Evolutionary conservation across 2,113 vertebrate species (phyloP), one percentile per base, ranked within the genome.

Genomic region (Microcebus lehilahytsara): DNA sequence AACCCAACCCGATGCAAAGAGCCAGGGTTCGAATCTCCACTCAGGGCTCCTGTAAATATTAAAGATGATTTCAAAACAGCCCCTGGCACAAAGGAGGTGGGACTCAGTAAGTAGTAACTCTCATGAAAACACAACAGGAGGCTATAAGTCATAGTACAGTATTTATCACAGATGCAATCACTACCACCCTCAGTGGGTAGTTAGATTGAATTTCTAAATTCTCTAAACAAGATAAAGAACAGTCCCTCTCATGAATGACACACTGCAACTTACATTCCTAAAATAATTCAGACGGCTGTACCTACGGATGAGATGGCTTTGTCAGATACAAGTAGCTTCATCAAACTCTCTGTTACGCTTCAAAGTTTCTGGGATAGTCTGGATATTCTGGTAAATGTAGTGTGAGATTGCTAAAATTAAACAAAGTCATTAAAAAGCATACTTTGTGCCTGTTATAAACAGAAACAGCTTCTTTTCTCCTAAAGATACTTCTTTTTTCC

Each of bases 401-500:
- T 7, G 66, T 53, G 64, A 72, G 80, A 74, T 40, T 12, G n/a
- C 49, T 25, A 67, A 92, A 91, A 95, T 93, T 88, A 95, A 98
- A 97, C 84, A 87, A 97, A 96, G 80, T 86, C 58, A 93, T 62
- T 84, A 17, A 85, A 83, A 92, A 86, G 85, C 85, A 1, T 67
- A 62, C 75, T 81, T 84, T 83, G 74, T 58, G 86, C 32, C 93
- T 46, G 2, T 46, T 51, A 86, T 11, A 96, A 62, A 94, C 27
- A 96, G 46, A 96, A 95, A 81, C 37, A 60, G 91, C 85, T 78
- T 88, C 93, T 97, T 94, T 89, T 98, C 95, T 97, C 96, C 97
- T 96, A 97, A 98, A 97, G 79, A 96, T 97, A 81, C 96, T 97
- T 91, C 87, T 95, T 94, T 83, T 19, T 92, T 49, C 2, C 3